These are phyloP conservation scores for Euproctis similis DNA, from an alignment of 2,888 invertebrate species.

Conservation along the genomic window DNA sequence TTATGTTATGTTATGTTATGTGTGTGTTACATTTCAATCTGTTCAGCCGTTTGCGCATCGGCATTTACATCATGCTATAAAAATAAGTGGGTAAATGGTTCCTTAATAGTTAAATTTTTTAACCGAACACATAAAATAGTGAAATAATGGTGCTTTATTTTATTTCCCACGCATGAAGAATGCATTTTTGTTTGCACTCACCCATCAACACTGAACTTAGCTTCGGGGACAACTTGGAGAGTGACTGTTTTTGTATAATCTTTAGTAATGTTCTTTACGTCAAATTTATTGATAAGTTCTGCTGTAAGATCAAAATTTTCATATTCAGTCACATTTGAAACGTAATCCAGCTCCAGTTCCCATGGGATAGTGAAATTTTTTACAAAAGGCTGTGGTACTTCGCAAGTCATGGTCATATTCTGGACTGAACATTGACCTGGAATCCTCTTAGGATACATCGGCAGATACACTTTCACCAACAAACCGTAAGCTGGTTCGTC, in stretches of 20 bases:
- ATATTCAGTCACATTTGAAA: conserved; percentile 27
- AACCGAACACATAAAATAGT: neutral
- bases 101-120: neutral
- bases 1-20: too few relatives aligned
- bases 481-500: conserved; percentile 63
- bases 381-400: conserved; percentile 46
- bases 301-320: conserved; percentile 33
- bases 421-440: conserved; percentile 47
- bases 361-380: conserved; percentile 38
- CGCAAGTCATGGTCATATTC: conserved; percentile 41
- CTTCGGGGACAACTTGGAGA: conserved; percentile 36
- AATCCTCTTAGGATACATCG: conserved; percentile 45
- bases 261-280: conserved; percentile 35
- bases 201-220: conserved; percentile 45
- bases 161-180: too few relatives aligned
- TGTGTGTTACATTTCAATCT: too few relatives aligned
- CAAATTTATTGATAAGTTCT: conserved; percentile 39
- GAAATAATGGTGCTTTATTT: too few relatives aligned
- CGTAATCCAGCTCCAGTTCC: conserved; percentile 55
- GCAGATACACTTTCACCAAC: conserved; percentile 41
- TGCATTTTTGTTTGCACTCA: too few relatives aligned
- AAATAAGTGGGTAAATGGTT: too few relatives aligned
- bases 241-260: conserved; percentile 26
- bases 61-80: too few relatives aligned
- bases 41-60: too few relatives aligned